A percentile compares a stretch with the other conserved stretches of the same genome.
Evolutionary conservation across 1,140 invertebrate genomes (phyloP).

Genomic region (Ostrea edulis): DNA sequence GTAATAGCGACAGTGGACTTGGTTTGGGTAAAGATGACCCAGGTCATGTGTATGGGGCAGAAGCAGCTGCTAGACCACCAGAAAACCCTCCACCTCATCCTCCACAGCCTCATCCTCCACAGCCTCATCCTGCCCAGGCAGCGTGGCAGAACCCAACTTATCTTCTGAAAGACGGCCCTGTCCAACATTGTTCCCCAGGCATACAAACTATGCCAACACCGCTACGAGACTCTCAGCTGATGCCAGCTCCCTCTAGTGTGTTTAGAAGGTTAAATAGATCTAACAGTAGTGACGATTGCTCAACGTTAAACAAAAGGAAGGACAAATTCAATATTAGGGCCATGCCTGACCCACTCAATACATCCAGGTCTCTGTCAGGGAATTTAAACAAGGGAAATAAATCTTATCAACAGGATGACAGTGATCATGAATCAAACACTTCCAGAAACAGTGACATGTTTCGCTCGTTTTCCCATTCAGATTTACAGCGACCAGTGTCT

Average conservation of each 20-base stretch:
- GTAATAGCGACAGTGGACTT: constrained; percentile 96
- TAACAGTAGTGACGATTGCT: constrained; percentile 66
- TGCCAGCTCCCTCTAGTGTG: constrained; percentile 57
- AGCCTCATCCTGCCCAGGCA: constrained; percentile 34
- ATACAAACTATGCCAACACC: constrained; percentile 56
- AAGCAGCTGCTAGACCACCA: background rate
- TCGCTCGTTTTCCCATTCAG: constrained; percentile 52
- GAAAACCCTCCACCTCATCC: constrained; percentile 49
- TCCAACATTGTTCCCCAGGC: constrained; percentile 56
- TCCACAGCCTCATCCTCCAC: constrained; percentile 41
- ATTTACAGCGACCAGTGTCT: constrained; percentile 62
- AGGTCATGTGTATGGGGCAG: constrained; percentile 82
- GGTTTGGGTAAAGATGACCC: constrained; percentile 91
- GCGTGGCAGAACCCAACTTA: constrained; percentile 2
- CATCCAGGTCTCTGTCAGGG: constrained; percentile 52
- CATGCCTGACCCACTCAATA: constrained; percentile 64
- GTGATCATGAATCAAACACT: constrained; percentile 71
- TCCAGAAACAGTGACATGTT: constrained; percentile 56
- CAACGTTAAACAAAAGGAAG: constrained; percentile 41
- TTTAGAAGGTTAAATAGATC: constrained; percentile 59
- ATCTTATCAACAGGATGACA: constrained; percentile 60
- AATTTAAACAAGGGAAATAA: constrained; percentile 57
- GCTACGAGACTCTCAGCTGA: constrained; percentile 41
- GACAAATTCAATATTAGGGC: constrained; percentile 69
- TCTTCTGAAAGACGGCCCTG: constrained; percentile 50